Conservation (phyloP, 2,113 vertebrate species). For the Xiphophorus couchianus region DNA sequence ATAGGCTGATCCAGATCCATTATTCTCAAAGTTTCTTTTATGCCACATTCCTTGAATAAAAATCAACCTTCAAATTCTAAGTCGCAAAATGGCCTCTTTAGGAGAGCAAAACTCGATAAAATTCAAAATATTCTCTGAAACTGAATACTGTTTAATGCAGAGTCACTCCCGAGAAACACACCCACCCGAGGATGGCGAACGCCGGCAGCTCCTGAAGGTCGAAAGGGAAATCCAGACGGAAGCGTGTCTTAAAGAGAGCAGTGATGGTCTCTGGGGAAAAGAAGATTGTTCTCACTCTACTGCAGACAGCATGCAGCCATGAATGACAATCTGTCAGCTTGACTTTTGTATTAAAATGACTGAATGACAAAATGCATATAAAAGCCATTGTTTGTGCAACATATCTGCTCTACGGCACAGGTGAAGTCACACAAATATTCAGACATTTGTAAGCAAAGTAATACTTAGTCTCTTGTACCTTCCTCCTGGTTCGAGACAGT, state of each 20-base stretch:
- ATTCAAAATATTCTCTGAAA: background rate
- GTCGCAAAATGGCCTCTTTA: background rate
- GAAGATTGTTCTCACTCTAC: constrained; percentile 25
- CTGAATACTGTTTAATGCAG: constrained; percentile 2
- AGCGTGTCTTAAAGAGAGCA: constrained; percentile 97
- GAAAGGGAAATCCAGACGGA: constrained; percentile 98
- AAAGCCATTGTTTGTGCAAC: background rate
- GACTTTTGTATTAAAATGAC: background rate
- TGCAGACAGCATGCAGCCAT: background rate
- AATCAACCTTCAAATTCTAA: constrained; percentile 32
- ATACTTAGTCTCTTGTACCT: constrained; percentile 76
- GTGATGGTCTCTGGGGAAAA: constrained; percentile 93
- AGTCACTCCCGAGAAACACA: constrained; percentile 3
- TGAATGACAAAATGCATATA: background rate
- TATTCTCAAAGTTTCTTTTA: constrained; percentile 32
- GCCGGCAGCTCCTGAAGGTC: constrained; percentile 98
- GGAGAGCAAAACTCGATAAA: background rate
- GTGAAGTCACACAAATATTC: background rate
- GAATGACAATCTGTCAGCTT: background rate
- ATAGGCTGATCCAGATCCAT: constrained; percentile 8
- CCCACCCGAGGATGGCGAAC: constrained; percentile 96
- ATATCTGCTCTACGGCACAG: background rate
- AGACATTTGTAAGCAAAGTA: background rate
- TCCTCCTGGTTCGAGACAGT: constrained; percentile 98
- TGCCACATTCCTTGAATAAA: constrained; percentile 34